These are phyloP conservation scores for Cirrhinus molitorella DNA, from an alignment of 2,797 vertebrate species.

Conservation along the genomic window DNA sequence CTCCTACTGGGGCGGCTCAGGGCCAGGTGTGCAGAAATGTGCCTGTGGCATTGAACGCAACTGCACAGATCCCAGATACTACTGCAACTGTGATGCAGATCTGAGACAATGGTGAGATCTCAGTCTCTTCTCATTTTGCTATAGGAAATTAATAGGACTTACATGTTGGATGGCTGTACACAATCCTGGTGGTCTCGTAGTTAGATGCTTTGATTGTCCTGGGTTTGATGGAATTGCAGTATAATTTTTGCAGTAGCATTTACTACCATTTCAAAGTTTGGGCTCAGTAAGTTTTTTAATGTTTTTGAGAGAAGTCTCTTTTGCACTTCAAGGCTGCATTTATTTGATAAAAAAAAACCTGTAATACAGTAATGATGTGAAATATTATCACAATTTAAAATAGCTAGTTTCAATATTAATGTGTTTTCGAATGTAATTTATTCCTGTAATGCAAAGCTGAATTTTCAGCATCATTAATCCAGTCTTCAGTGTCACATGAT, in stretches of 20 bases:
- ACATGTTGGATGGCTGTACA: background rate
- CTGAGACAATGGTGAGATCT: constrained; percentile 87
- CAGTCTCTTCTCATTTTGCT: background rate
- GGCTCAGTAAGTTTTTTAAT: too few relatives aligned
- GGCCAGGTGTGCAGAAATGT: constrained; percentile 95
- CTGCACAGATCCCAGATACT: constrained; percentile 87
- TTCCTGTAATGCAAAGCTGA: too few relatives aligned
- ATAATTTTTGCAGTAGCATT: background rate
- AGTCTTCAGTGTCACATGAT: too few relatives aligned
- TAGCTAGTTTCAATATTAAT: too few relatives aligned
- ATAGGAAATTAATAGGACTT: background rate
- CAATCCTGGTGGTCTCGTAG: background rate
- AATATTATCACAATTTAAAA: too few relatives aligned
- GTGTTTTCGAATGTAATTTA: too few relatives aligned
- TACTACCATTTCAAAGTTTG: background rate
- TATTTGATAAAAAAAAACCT: too few relatives aligned
- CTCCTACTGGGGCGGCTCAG: constrained; percentile 95
- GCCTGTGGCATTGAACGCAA: constrained; percentile 95
- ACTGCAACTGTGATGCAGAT: constrained; percentile 96
- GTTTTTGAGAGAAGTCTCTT: too few relatives aligned
- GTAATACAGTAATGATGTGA: too few relatives aligned
- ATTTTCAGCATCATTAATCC: too few relatives aligned
- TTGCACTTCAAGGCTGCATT: too few relatives aligned
- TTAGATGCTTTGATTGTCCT: background rate
- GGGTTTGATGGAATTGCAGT: background rate